Evolutionary conservation across 2,113 vertebrate species (phyloP), one percentile per base, ranked within the genome.

Genomic region (Xyliphius kryptos): DNA sequence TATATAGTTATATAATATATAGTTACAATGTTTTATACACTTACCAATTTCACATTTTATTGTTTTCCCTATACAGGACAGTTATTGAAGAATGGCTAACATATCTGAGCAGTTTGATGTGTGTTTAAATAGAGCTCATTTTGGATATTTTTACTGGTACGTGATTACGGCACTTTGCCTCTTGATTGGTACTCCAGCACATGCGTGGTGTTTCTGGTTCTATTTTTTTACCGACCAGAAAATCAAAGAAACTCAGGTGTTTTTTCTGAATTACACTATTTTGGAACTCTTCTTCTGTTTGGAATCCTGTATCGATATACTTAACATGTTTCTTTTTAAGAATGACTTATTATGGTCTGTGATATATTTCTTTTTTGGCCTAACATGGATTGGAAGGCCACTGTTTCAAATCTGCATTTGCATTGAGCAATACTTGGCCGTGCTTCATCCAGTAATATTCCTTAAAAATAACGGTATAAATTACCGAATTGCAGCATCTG

Each of bases 381-480:
- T 67, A 1, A 9, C 12, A 19, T 69, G 59, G 59, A 44, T 17
- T 20, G 13, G 44, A 9, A 69, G 67, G 32, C 53, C 67, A 20
- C 13, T 63, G 1, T 7, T 69, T 14, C 60, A 69, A 55, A 44
- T 40, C 14, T 63, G 9, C 3, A 67, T 67, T 41, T 71, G 58
- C 26, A 11, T 71, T 52, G 59, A 62, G 22, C 59, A 69, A 10
- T 69, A 69, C 36, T 13, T 69, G 13, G 60, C 67, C n/a, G 60
- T 69, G 53, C 22, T 69, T 63, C 16, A 63, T 20, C 67, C 60
- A n/a, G 3, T 69, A 14, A 69, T 4, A 20, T 71, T 71, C 26
- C 9, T 71, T 6, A 52, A 17, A 38, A 53, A 57, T 47, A 71
- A 67, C 5, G 16, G 15, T 20, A 36, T 56, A 9, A 36, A 54